phyloP scores from a whole-genome alignment of 2,888 invertebrate genomes.

The Agrochola macilenta region DNA sequence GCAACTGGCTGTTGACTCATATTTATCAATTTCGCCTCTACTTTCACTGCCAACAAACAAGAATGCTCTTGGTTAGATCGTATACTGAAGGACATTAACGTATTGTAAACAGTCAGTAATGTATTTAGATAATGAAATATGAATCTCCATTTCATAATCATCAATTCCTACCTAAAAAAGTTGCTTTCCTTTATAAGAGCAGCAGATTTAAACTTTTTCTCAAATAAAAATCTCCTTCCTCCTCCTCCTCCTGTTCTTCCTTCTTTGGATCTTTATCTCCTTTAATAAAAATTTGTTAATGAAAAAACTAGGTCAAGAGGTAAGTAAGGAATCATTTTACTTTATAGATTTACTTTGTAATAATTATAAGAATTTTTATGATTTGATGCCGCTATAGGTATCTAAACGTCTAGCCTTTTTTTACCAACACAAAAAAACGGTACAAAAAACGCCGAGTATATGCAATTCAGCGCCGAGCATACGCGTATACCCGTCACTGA shows the following conservation, averaged over 20 bases:
- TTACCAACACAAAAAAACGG: no score
- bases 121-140: background rate
- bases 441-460: no score
- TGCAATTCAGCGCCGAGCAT: no score
- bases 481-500: no score
- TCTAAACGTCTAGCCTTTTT: background rate
- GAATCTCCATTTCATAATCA: background rate
- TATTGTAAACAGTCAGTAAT: background rate
- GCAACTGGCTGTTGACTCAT: slow-evolving; percentile 59
- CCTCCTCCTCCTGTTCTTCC: no score
- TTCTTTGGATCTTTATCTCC: no score
- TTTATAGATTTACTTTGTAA: background rate
- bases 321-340: background rate
- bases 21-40: slow-evolving; percentile 62
- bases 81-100: background rate
- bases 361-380: background rate
- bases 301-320: background rate
- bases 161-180: background rate
- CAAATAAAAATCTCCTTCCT: background rate
- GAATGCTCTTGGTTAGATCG: slow-evolving; percentile 19
- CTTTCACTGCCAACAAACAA: slow-evolving; percentile 54
- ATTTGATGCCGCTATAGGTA: background rate
- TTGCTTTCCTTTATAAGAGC: background rate
- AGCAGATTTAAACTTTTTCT: background rate
- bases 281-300: background rate